These are phyloP conservation scores for Malacoraja senta DNA, from an alignment of 2,797 vertebrate genomes.

Conservation along the genomic window DNA sequence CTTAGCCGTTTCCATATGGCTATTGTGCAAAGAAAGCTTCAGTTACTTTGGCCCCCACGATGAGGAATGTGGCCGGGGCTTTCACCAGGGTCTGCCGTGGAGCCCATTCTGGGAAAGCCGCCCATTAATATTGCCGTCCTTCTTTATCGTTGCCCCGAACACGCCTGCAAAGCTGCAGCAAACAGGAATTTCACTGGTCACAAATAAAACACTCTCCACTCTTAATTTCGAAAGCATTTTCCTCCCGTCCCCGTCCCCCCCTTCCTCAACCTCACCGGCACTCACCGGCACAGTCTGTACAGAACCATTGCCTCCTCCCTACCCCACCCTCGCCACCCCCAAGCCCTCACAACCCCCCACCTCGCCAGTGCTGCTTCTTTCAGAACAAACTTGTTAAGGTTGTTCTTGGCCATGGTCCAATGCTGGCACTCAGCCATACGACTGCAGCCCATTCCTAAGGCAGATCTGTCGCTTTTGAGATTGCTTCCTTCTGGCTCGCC, in stretches of 20 bases:
- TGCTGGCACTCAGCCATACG: not conserved
- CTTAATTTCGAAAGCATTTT: not conserved
- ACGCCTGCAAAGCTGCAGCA: too few species aligned
- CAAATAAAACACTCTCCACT: too few species aligned
- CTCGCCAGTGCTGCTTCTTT: slow-evolving; percentile 1
- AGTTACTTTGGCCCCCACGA: not conserved
- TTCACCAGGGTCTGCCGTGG: not conserved
- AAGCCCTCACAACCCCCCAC: not conserved
- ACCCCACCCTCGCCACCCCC: not conserved
- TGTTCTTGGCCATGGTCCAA: slow-evolving; percentile 20
- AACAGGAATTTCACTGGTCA: too few species aligned
- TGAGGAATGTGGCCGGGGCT: not conserved
- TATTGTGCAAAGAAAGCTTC: not conserved
- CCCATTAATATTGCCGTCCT: too few species aligned
- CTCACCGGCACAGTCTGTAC: not conserved
- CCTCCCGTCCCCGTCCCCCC: not conserved
- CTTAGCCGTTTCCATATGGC: slow-evolving; percentile 1
- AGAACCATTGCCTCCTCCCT: too few species aligned
- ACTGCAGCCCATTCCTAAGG: slow-evolving; percentile 28
- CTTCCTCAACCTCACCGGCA: not conserved
- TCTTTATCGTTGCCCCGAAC: too few species aligned
- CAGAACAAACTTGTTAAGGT: slow-evolving; percentile 33
- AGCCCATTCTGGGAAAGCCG: not conserved
- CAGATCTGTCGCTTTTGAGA: slow-evolving; percentile 35
- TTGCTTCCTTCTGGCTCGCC: slow-evolving; percentile 20